Percentiles rank a stretch among this genome's conserved stretches.
These are phyloP conservation scores for Anguilla marmorata DNA, from an alignment of 2,797 vertebrate genomes.

Conservation along the genomic window DNA sequence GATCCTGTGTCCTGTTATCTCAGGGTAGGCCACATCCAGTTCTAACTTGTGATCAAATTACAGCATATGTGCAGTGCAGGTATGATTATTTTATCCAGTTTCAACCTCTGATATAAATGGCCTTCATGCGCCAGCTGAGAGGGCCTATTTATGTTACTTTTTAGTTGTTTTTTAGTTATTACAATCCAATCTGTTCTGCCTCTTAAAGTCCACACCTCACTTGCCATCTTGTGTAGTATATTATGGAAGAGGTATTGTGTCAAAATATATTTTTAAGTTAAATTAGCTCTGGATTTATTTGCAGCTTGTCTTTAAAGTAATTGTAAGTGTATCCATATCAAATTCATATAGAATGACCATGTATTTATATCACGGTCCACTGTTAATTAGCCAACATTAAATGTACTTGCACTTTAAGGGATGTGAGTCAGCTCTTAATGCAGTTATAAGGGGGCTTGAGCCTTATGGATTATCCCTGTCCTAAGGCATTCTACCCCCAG, in stretches of 20 bases:
- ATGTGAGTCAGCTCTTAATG: neutral
- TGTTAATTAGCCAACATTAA: constrained; percentile 35
- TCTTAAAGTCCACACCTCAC: constrained; percentile 9
- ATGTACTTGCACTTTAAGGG: constrained; percentile 53
- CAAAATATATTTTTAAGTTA: neutral
- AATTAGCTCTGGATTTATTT: constrained; percentile 32
- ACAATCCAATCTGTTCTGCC: constrained; percentile 27
- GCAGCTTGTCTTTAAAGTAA: constrained; percentile 8
- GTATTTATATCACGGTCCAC: constrained; percentile 30
- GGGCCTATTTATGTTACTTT: constrained; percentile 58
- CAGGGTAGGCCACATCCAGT: neutral
- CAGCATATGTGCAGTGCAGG: constrained; percentile 33
- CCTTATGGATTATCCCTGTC: neutral
- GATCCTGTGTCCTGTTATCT: constrained; percentile 6
- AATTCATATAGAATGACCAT: constrained; percentile 45
- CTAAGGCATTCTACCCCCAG: constrained; percentile 43
- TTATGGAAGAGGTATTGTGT: neutral
- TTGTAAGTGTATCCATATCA: neutral
- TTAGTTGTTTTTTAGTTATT: constrained; percentile 57
- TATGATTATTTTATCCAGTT: constrained; percentile 50
- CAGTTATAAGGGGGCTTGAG: neutral
- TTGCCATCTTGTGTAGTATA: constrained; percentile 34
- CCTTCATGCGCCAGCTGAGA: constrained; percentile 50
- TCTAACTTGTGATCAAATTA: neutral
- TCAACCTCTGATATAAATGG: constrained; percentile 21